A percentile compares a stretch with the other conserved stretches of the same genome.
Evolutionary conservation across 1,140 invertebrate species (phyloP).

Genomic region (Andrena cerasifolii): DNA sequence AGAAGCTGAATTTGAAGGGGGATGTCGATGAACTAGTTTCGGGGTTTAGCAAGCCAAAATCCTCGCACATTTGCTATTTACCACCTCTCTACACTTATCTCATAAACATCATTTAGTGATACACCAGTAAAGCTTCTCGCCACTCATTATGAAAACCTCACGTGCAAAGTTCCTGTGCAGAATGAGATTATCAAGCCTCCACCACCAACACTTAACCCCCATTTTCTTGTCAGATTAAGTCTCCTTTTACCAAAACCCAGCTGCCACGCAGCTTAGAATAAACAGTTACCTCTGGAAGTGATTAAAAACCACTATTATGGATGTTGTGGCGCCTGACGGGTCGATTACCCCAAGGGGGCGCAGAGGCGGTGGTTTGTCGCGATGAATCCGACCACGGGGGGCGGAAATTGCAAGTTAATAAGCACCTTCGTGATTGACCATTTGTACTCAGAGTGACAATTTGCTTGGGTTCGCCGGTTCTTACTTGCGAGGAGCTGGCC

Average conservation of each 20-base stretch:
- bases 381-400: constrained; percentile 1
- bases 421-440: constrained; percentile 35
- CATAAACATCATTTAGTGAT: too few relatives aligned
- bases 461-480: constrained; percentile 9
- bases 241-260: background rate
- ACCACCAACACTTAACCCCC: background rate
- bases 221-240: background rate
- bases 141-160: too few relatives aligned
- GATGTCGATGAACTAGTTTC: too few relatives aligned
- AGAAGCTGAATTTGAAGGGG: too few relatives aligned
- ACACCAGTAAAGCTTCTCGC: too few relatives aligned
- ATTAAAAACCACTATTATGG: background rate
- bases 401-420: constrained; percentile 42
- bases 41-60: too few relatives aligned
- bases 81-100: too few relatives aligned
- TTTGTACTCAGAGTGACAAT: constrained; percentile 38
- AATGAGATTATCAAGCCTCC: too few relatives aligned
- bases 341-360: background rate
- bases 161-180: too few relatives aligned
- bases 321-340: background rate
- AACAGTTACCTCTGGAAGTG: too few relatives aligned
- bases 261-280: too few relatives aligned
- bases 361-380: background rate
- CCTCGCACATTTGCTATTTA: too few relatives aligned
- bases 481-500: constrained; percentile 3